phyloP scores from a whole-genome alignment of 2,113 vertebrate species.

The Petaurus breviceps region DNA sequence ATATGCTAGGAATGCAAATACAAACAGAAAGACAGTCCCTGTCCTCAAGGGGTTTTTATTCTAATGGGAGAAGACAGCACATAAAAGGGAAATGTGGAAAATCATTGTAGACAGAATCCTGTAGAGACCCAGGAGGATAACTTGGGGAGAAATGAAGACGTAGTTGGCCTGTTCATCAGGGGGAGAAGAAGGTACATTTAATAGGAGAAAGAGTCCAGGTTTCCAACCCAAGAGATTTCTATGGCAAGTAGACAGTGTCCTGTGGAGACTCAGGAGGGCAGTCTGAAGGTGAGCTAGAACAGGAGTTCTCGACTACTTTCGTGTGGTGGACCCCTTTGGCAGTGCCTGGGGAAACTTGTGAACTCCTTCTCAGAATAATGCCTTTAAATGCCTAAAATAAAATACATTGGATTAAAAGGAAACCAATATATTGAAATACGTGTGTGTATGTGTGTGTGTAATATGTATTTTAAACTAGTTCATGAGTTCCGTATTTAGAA shows the following conservation, averaged over 20 bases:
- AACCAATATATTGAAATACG: too few relatives aligned
- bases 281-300: not conserved
- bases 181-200: not conserved
- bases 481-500: too few relatives aligned
- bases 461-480: too few relatives aligned
- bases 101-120: not conserved
- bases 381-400: too few relatives aligned
- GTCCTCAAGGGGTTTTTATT: not conserved
- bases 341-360: too few relatives aligned
- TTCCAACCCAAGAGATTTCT: too few relatives aligned
- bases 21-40: not conserved
- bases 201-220: not conserved
- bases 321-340: too few relatives aligned
- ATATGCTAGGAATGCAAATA: not conserved
- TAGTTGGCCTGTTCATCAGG: not conserved
- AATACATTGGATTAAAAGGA: too few relatives aligned
- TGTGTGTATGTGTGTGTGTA: too few relatives aligned
- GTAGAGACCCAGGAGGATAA: not conserved
- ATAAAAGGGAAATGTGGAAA: too few relatives aligned
- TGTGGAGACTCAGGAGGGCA: not conserved
- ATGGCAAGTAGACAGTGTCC: not conserved
- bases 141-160: not conserved
- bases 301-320: not conserved
- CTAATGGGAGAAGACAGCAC: too few relatives aligned
- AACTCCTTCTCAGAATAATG: too few relatives aligned